Percentiles rank a stretch among this genome's conserved stretches.
These are phyloP conservation scores for Pachypeltis micranthus DNA, from an alignment of 1,140 invertebrate species.

Conservation along the genomic window DNA sequence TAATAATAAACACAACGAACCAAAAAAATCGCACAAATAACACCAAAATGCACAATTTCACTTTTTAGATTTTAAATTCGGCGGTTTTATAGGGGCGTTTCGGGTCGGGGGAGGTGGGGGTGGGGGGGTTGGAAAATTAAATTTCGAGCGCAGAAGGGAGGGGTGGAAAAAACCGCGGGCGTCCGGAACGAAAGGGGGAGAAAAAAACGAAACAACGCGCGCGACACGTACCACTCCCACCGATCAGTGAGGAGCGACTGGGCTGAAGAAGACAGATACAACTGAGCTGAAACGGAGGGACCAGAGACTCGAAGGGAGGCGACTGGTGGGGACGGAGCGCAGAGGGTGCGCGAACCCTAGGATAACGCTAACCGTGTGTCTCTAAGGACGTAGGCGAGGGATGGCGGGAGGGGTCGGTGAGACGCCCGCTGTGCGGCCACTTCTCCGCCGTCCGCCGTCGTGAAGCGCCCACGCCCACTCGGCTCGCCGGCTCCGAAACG, in stretches of 20 bases:
- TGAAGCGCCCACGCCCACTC: too few species aligned
- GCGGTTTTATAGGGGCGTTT: not conserved
- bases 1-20: not conserved
- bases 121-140: too few species aligned
- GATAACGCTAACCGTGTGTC: constrained; percentile 6
- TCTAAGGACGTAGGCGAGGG: not conserved
- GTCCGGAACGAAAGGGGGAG: constrained; percentile 5
- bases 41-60: not conserved
- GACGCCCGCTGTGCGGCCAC: too few species aligned
- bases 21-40: not conserved
- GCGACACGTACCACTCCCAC: not conserved
- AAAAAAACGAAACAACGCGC: constrained; percentile 1
- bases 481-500: too few species aligned
- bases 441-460: too few species aligned
- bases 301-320: too few species aligned
- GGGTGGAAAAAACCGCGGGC: not conserved
- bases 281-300: too few species aligned
- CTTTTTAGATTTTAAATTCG: not conserved
- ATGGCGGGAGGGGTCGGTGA: not conserved
- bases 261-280: not conserved
- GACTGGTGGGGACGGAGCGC: too few species aligned
- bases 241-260: not conserved
- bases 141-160: not conserved
- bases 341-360: constrained; percentile 1
- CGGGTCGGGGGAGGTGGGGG: not conserved